Conservation (phyloP, 2,888 invertebrate species). For the Beris morrisii region DNA sequence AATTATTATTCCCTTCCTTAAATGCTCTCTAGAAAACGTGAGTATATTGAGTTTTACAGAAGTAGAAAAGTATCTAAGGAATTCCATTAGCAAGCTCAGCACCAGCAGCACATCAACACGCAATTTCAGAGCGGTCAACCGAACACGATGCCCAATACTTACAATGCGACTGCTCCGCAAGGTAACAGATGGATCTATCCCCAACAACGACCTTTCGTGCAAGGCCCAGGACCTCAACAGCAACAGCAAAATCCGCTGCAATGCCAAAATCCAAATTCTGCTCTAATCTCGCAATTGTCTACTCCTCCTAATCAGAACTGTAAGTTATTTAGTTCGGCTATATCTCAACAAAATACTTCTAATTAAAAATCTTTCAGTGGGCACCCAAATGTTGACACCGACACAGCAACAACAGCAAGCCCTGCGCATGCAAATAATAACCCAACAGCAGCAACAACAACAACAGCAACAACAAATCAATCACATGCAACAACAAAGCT, state of each 20-base stretch:
- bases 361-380: conserved; percentile 16
- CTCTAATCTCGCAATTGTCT: conserved; percentile 65
- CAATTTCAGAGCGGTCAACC: conserved; percentile 53
- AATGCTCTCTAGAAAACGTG: conserved; percentile 34
- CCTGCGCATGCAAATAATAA: conserved; percentile 51
- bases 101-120: conserved; percentile 48
- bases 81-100: conserved; percentile 40
- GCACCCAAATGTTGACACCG: conserved; percentile 41
- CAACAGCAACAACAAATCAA: conserved; percentile 46
- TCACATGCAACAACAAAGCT: conserved; percentile 47
- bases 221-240: conserved; percentile 44
- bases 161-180: conserved; percentile 47
- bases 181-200: conserved; percentile 40
- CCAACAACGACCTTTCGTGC: conserved; percentile 47
- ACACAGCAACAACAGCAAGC: conserved; percentile 47
- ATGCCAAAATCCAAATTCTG: conserved; percentile 57
- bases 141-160: conserved; percentile 50
- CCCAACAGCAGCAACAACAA: conserved; percentile 56
- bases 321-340: neutral
- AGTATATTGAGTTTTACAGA: conserved; percentile 10
- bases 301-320: conserved; percentile 59
- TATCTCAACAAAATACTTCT: neutral
- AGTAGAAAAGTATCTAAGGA: neutral
- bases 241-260: conserved; percentile 34
- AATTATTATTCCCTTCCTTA: conserved; percentile 10